These are phyloP conservation scores for Tanypteryx hageni DNA, from an alignment of 2,888 invertebrate species.

Conservation along the genomic window DNA sequence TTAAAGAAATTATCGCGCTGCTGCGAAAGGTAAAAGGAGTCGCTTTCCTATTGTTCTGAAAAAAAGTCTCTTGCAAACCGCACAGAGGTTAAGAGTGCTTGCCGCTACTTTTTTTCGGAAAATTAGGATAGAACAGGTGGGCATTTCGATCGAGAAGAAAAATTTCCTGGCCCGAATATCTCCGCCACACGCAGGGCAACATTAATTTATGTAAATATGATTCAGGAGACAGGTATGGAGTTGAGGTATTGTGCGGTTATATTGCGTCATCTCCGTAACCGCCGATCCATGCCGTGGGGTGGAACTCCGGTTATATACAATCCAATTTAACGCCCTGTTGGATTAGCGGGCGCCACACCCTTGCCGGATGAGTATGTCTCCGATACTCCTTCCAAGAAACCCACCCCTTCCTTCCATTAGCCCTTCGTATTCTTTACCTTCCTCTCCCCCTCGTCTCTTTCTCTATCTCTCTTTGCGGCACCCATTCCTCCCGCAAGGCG, in stretches of 20 bases:
- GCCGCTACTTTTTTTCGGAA: not conserved
- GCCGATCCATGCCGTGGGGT: not conserved
- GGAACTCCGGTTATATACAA: not conserved
- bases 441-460: not conserved
- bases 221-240: not conserved
- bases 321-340: slow-evolving; percentile 16
- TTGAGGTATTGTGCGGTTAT: not conserved
- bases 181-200: not conserved
- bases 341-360: slow-evolving; percentile 8
- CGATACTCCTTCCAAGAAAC: not conserved
- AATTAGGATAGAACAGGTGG: not conserved
- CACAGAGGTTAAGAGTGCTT: not conserved
- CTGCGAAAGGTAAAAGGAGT: not conserved
- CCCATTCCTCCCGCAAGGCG: too few species aligned
- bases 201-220: slow-evolving; percentile 19
- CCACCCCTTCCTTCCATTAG: not conserved
- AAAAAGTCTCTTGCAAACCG: not conserved
- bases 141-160: not conserved
- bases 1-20: not conserved
- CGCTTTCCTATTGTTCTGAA: not conserved
- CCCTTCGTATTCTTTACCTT: not conserved
- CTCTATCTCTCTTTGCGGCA: too few species aligned
- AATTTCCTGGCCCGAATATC: not conserved
- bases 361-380: not conserved
- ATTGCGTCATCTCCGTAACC: not conserved